A percentile compares a stretch with the other conserved stretches of the same genome.
These are phyloP conservation scores for Spodoptera frugiperda DNA, from an alignment of 1,140 invertebrate species.

Conservation along the genomic window DNA sequence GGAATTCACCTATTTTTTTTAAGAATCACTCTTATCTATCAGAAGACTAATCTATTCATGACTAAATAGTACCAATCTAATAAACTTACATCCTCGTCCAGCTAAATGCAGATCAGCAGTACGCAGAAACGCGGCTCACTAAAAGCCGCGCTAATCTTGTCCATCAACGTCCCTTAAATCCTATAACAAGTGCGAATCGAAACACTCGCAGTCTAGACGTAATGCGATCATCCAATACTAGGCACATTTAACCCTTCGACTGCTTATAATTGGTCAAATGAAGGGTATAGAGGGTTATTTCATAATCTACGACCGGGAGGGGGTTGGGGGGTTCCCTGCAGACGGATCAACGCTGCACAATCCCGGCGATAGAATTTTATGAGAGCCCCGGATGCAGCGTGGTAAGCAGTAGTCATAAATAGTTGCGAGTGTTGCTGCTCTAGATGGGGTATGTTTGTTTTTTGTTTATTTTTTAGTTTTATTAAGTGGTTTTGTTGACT, in stretches of 20 bases:
- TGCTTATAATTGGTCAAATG: constrained; percentile 46
- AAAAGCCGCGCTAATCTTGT: too few species aligned
- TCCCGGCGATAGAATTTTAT: constrained; percentile 80
- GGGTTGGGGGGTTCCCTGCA: constrained; percentile 38
- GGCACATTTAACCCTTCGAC: constrained; percentile 39
- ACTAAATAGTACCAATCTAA: too few species aligned
- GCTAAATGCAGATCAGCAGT: too few species aligned
- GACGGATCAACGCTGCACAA: constrained; percentile 72
- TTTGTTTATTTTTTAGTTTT: not conserved
- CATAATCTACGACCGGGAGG: constrained; percentile 35
- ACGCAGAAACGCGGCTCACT: too few species aligned
- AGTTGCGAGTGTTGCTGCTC: constrained; percentile 49
- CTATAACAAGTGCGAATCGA: too few species aligned
- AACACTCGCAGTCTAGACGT: not conserved
- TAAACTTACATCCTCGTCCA: too few species aligned
- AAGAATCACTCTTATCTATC: too few species aligned
- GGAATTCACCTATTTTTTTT: too few species aligned
- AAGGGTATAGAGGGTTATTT: constrained; percentile 40
- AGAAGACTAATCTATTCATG: too few species aligned
- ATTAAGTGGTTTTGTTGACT: not conserved
- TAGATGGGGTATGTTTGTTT: constrained; percentile 44
- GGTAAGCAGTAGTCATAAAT: constrained; percentile 74
- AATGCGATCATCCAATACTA: constrained; percentile 15
- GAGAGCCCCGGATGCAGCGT: constrained; percentile 68
- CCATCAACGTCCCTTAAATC: too few species aligned